Conservation (phyloP, 64 coral and sea anemone genomes). For the Trachythela sp. region DNA sequence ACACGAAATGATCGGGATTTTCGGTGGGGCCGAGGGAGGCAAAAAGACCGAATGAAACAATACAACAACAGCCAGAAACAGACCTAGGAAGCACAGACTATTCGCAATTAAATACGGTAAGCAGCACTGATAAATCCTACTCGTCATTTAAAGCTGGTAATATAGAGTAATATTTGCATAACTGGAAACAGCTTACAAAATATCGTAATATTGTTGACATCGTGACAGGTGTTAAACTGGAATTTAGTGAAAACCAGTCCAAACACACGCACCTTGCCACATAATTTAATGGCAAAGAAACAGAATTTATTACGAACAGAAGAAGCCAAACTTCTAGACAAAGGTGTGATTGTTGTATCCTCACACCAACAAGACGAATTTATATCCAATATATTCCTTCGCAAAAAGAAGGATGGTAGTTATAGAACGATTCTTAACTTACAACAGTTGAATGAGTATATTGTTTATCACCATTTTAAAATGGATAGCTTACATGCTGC, state of each 20-base stretch:
- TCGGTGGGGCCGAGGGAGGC: conserved; percentile 21
- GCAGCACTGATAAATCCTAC: background rate
- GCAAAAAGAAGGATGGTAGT: conserved; percentile 10
- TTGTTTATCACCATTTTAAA: conserved; percentile 11
- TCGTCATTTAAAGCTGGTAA: background rate
- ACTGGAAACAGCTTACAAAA: background rate
- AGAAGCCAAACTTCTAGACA: background rate
- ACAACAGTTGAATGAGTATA: background rate
- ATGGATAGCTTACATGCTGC: background rate
- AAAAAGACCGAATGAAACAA: background rate
- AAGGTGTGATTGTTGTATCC: background rate
- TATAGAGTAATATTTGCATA: background rate
- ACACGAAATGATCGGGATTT: background rate
- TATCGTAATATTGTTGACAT: background rate
- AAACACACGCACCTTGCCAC: background rate
- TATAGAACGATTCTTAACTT: background rate
- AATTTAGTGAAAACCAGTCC: background rate
- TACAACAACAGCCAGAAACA: background rate
- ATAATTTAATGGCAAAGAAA: conserved; percentile 17
- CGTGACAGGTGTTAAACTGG: conserved; percentile 1
- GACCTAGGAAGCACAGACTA: background rate
- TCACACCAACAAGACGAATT: background rate
- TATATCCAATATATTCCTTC: background rate
- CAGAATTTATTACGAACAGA: background rate
- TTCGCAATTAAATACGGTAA: background rate